Percentiles rank a stretch among this genome's conserved stretches.
phyloP scores from a whole-genome alignment of 92 coral and sea anemone species.

The Porites cylindrica region DNA sequence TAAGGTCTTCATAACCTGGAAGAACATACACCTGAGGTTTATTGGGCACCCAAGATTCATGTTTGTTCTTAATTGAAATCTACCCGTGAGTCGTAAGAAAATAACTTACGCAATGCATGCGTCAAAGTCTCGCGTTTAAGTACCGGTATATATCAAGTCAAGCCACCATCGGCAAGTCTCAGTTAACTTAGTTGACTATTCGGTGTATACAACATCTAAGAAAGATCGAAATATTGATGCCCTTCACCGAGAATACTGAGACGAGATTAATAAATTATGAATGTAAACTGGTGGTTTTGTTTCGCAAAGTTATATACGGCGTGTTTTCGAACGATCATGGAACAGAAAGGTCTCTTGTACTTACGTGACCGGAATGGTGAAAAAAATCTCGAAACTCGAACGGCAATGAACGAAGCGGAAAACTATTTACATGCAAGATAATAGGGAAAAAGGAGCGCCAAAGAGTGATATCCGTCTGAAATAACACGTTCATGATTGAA shows the following conservation, averaged over 20 bases:
- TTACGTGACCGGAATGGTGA: constrained; percentile 30
- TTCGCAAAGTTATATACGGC: constrained; percentile 28
- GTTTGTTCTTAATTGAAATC: background rate
- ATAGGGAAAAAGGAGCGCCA: background rate
- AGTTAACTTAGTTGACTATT: background rate
- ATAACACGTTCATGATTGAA: background rate
- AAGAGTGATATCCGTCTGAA: constrained; percentile 4
- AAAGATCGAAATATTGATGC: background rate
- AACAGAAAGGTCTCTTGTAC: background rate
- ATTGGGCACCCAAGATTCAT: constrained; percentile 29
- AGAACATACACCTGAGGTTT: background rate
- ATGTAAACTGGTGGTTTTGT: background rate
- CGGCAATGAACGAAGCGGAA: background rate
- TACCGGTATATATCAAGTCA: background rate
- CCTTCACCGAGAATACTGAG: background rate
- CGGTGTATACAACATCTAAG: background rate
- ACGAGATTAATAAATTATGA: constrained; percentile 40
- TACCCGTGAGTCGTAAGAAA: background rate
- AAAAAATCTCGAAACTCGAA: background rate
- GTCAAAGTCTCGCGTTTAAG: background rate
- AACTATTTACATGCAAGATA: background rate
- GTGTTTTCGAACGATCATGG: background rate
- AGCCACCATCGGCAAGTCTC: background rate
- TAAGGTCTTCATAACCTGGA: background rate
- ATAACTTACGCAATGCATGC: too few species aligned